These are phyloP conservation scores for Acrossocheilus fasciatus DNA, from an alignment of 2,797 vertebrate species.

Conservation along the genomic window DNA sequence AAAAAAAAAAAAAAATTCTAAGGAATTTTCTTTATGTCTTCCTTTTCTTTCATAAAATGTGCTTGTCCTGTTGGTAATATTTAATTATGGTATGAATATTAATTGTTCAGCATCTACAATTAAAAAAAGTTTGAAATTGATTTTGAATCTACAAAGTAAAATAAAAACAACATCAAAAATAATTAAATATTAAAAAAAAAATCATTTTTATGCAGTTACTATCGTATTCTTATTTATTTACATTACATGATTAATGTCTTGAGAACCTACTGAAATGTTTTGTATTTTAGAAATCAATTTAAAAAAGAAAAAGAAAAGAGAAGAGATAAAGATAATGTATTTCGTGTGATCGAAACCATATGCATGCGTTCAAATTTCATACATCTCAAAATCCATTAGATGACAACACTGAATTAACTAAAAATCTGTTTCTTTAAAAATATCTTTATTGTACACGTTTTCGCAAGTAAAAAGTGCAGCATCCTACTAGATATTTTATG, in stretches of 20 bases:
- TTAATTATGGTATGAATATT: no score
- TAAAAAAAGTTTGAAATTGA: background rate
- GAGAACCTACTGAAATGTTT: background rate
- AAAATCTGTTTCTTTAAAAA: constrained; percentile 56
- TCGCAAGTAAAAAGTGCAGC: constrained; percentile 57
- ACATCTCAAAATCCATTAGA: background rate
- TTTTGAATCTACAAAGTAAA: background rate
- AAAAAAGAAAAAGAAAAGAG: background rate
- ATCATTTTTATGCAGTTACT: background rate
- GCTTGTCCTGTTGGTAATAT: no score
- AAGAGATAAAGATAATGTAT: no score
- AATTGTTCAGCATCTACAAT: no score
- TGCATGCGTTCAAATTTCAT: background rate
- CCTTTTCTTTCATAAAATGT: background rate
- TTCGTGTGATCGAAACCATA: background rate
- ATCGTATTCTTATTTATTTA: background rate
- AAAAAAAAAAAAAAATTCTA: no score
- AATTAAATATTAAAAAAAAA: no score
- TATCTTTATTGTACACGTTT: constrained; percentile 78
- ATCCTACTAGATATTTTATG: constrained; percentile 19
- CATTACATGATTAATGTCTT: background rate
- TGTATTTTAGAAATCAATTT: background rate
- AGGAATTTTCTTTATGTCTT: background rate
- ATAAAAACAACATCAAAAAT: background rate
- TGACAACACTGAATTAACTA: background rate